phyloP scores from a whole-genome alignment of 2,888 invertebrate genomes.

The Drosophila prolongata region DNA sequence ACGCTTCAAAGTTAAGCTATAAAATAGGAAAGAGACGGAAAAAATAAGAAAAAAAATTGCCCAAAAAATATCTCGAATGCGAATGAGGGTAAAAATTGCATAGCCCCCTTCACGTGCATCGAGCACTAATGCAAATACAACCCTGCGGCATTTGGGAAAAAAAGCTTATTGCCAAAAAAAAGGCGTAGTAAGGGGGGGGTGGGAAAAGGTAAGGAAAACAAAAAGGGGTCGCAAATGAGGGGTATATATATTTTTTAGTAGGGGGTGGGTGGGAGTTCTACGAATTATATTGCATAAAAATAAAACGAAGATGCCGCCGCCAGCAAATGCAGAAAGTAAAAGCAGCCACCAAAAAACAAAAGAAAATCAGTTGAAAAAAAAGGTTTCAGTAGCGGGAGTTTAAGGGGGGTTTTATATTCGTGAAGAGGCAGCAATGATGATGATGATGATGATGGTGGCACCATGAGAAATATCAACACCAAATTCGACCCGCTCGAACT shows the following conservation, averaged over 20 bases:
- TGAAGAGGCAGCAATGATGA: slow-evolving; percentile 3
- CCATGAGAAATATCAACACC: slow-evolving; percentile 75
- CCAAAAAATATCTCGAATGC: slow-evolving; percentile 8
- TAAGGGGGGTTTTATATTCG: slow-evolving; percentile 3
- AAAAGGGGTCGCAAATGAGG: slow-evolving; percentile 10
- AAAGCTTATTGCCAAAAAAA: slow-evolving; percentile 79
- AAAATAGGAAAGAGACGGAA: slow-evolving; percentile 13
- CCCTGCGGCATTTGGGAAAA: slow-evolving; percentile 74
- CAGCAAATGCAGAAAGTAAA: slow-evolving; percentile 20
- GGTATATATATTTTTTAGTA: slow-evolving; percentile 21
- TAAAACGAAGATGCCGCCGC: slow-evolving; percentile 65
- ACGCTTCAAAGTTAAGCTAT: slow-evolving; percentile 38
- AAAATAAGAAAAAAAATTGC: neutral
- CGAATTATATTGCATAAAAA: slow-evolving; percentile 73
- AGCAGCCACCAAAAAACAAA: slow-evolving; percentile 22
- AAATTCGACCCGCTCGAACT: slow-evolving; percentile 25
- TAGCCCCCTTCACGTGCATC: slow-evolving; percentile 28
- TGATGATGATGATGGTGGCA: slow-evolving; percentile 36
- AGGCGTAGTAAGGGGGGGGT: slow-evolving; percentile 2
- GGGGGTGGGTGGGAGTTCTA: slow-evolving; percentile 9
- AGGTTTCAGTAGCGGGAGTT: neutral
- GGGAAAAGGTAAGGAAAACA: neutral
- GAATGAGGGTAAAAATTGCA: slow-evolving; percentile 45
- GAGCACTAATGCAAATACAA: slow-evolving; percentile 77
- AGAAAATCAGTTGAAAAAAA: slow-evolving; percentile 23